phyloP scores from a whole-genome alignment of 2,797 vertebrate species.

The Bradypodion pumilum region DNA sequence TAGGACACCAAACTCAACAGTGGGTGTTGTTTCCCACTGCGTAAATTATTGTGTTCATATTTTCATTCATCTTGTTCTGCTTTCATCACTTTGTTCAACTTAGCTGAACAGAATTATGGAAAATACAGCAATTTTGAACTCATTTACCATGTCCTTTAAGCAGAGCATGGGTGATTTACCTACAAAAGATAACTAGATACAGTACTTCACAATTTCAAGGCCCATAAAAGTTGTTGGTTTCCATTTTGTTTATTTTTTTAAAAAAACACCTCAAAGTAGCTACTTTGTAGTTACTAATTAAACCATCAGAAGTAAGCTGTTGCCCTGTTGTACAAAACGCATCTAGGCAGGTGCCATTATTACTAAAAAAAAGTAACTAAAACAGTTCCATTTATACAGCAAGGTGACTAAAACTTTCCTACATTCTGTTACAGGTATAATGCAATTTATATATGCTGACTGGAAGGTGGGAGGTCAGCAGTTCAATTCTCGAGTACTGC shows the following conservation, averaged over 20 bases:
- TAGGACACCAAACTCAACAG: not conserved
- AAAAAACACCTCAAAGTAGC: too few relatives aligned
- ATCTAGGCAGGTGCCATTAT: not conserved
- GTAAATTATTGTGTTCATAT: not conserved
- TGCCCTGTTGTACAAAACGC: not conserved
- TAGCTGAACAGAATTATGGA: not conserved
- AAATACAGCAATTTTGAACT: not conserved
- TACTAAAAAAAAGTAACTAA: not conserved
- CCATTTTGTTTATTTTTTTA: too few relatives aligned
- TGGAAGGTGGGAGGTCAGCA: too few relatives aligned
- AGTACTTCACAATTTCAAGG: not conserved
- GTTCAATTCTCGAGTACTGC: too few relatives aligned
- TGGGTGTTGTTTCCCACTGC: not conserved
- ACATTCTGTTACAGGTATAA: not conserved
- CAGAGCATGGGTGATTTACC: not conserved
- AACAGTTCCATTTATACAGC: not conserved
- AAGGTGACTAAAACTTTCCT: too few relatives aligned
- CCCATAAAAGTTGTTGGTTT: not conserved
- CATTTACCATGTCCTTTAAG: not conserved
- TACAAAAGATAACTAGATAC: not conserved
- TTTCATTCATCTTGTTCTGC: not conserved
- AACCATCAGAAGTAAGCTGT: not conserved
- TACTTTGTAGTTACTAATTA: too few relatives aligned
- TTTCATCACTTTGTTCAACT: not conserved
- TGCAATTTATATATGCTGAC: not conserved